Percentiles rank a stretch among this genome's conserved stretches.
Conservation (phyloP, 2,888 invertebrate genomes). For the Parasteatoda lunata region DNA sequence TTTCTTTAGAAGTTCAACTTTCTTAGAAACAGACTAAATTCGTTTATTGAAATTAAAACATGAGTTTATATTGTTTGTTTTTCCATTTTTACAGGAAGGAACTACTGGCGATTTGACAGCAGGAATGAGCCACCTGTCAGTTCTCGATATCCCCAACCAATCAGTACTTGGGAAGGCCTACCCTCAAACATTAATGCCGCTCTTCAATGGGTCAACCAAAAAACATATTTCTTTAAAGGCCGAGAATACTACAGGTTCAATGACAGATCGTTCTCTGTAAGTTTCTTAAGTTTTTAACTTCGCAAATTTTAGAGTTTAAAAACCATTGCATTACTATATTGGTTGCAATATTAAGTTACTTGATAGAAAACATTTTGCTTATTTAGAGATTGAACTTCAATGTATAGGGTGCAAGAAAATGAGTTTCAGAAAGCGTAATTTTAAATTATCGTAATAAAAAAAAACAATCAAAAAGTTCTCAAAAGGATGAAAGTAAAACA, state of each 20-base stretch:
- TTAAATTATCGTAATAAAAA: too few relatives aligned
- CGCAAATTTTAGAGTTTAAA: neutral
- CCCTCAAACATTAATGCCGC: conserved; percentile 91
- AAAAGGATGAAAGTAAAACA: too few relatives aligned
- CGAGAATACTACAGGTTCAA: conserved; percentile 95
- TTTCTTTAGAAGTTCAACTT: too few relatives aligned
- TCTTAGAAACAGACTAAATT: too few relatives aligned
- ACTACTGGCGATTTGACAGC: conserved; percentile 97
- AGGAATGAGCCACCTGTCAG: conserved; percentile 90
- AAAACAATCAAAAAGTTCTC: too few relatives aligned
- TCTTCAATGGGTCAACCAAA: conserved; percentile 92
- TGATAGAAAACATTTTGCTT: too few relatives aligned
- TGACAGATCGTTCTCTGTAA: conserved; percentile 91
- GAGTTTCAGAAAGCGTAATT: too few relatives aligned
- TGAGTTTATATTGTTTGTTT: neutral
- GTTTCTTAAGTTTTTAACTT: conserved; percentile 73
- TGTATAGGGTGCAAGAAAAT: too few relatives aligned
- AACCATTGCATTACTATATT: too few relatives aligned
- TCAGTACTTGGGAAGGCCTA: conserved; percentile 91
- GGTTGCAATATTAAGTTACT: too few relatives aligned
- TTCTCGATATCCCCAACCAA: conserved; percentile 88
- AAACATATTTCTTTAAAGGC: conserved; percentile 96
- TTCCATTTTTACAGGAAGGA: conserved; percentile 77
- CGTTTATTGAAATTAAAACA: neutral
- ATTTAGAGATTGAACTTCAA: too few relatives aligned